Percentiles rank a stretch among this genome's conserved stretches.
These are phyloP conservation scores for Dryococelus australis DNA, from an alignment of 2,888 invertebrate genomes.

Conservation along the genomic window DNA sequence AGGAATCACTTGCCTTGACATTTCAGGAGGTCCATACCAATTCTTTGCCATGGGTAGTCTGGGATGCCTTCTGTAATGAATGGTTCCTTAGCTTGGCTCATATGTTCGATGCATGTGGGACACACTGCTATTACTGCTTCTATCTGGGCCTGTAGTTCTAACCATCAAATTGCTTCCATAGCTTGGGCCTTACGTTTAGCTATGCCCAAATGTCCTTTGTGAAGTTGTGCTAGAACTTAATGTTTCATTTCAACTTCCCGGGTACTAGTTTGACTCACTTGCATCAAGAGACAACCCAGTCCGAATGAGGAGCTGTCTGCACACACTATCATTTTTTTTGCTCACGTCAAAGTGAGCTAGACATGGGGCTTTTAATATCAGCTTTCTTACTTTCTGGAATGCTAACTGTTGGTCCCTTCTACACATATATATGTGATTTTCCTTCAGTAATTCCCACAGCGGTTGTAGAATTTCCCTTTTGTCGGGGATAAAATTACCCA, in stretches of 20 bases:
- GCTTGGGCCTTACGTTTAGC: not conserved
- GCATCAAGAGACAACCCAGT: not conserved
- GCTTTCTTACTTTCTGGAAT: not conserved
- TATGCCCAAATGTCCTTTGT: not conserved
- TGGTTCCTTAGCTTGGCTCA: not conserved
- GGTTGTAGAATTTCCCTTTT: not conserved
- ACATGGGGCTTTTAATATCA: not conserved
- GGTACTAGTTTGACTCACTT: not conserved
- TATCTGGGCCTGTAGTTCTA: not conserved
- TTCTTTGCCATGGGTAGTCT: not conserved
- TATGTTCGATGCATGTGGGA: not conserved
- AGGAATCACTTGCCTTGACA: not conserved
- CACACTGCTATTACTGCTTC: not conserved
- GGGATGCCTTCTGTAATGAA: not conserved
- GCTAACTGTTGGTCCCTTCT: not conserved
- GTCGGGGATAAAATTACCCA: not conserved
- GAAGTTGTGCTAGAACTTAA: not conserved
- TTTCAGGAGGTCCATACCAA: not conserved
- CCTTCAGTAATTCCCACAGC: not conserved
- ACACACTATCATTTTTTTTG: not conserved
- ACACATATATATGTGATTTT: not conserved
- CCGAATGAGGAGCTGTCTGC: not conserved
- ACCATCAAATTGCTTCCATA: not conserved
- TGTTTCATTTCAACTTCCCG: not conserved
- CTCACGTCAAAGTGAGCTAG: not conserved